Evolutionary conservation across 2,888 invertebrate genomes (phyloP), one percentile per base, ranked within the genome.

Genomic region (Meloe dianella): DNA sequence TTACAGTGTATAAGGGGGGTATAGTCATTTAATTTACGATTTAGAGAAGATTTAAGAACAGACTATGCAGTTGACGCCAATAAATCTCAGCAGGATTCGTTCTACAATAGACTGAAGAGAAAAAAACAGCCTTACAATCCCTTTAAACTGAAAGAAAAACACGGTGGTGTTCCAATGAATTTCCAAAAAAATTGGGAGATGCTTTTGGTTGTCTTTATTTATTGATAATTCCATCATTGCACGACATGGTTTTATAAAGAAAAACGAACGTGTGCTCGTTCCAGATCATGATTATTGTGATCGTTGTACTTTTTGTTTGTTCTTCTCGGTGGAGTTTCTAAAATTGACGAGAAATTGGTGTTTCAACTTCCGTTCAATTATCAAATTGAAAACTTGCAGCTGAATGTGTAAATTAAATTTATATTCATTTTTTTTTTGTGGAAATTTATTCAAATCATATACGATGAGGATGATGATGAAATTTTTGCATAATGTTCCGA

Each of bases 41-140:
- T 61, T 61, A 47, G 62, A 56, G 62, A 61, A 56, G 62, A 41
- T 61, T 61, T 61, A 61, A 61, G 56, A 61, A 54, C 62, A 38
- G 38, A 17, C 41, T 29, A 54, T 61, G 62, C 32, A 61, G 62
- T 61, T 61, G 62, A 61, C 62, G 20, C 56, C 29, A n/a, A 61
- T 61, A 61, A 61, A 61, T 61, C 62, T 56, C 56, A 10, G 10
- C 60, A 5, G 10, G 30, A 32, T n/a, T 27, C 32, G n/a, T n/a
- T 17, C 32, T 7, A 20, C 17, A 47, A 9, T 10, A 17, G 20
- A 41, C 41, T 4, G 27, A 27, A 2, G 17, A 56, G 27, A 32
- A 58, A 20, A 47, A 7, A 12, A 35, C 10, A 30, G 7, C 30
- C 3, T 12, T 35, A 41, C 7, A 41, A 17, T 17, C 41, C 41